Percentiles rank a stretch among this genome's conserved stretches.
These are phyloP conservation scores for Penaeus chinensis DNA, from an alignment of 1,140 invertebrate genomes.

Conservation along the genomic window DNA sequence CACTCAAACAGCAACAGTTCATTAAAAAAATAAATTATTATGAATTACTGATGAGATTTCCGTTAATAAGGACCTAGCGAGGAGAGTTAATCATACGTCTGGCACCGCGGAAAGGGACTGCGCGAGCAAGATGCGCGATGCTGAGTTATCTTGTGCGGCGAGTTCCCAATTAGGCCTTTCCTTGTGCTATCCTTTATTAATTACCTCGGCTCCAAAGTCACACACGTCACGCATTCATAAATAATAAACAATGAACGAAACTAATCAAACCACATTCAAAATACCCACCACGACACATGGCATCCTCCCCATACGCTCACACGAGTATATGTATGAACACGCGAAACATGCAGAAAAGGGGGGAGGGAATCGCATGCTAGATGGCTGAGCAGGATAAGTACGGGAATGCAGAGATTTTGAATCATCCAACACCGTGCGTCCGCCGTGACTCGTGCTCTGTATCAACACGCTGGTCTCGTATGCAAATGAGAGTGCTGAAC, in stretches of 20 bases:
- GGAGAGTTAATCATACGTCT: conserved; percentile 9
- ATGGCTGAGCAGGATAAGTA: no score
- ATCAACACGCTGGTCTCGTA: no score
- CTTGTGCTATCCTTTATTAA: neutral
- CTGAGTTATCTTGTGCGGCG: conserved; percentile 15
- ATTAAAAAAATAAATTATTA: neutral
- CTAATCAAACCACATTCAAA: no score
- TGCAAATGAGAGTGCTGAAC: no score
- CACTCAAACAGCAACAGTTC: neutral
- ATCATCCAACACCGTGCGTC: neutral
- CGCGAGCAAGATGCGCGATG: conserved; percentile 37
- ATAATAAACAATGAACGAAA: neutral
- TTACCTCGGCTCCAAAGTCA: neutral
- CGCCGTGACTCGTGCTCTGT: no score
- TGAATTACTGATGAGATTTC: neutral
- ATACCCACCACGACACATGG: no score
- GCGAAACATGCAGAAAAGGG: no score
- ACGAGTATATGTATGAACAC: no score
- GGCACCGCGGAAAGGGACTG: conserved; percentile 18
- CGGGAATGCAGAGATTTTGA: conserved; percentile 18
- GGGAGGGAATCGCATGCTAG: no score
- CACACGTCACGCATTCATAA: neutral
- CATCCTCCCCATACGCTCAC: no score
- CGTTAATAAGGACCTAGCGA: neutral
- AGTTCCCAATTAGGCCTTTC: neutral